Evolutionary conservation across 2,888 invertebrate genomes (phyloP).

Genomic region (Margaritifera margaritifera): DNA sequence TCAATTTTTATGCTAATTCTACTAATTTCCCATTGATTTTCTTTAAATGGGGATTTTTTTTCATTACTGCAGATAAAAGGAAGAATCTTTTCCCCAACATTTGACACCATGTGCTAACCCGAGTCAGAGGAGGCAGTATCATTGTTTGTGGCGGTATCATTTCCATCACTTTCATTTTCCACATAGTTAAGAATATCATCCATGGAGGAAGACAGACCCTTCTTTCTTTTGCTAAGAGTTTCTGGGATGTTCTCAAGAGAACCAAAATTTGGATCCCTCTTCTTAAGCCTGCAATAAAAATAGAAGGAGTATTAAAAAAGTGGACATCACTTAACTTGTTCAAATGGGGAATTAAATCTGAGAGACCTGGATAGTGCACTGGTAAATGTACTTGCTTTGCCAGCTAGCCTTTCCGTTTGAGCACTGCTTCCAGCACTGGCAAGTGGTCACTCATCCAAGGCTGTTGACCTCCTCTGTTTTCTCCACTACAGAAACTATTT

Average conservation of each 20-base stretch:
- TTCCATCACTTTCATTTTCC: conserved; percentile 18
- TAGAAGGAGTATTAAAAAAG: not conserved
- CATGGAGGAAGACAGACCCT: conserved; percentile 24
- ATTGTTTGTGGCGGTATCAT: conserved; percentile 8
- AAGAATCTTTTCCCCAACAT: no score
- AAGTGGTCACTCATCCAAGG: no score
- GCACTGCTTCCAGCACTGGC: no score
- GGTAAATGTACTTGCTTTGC: not conserved
- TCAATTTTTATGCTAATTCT: no score
- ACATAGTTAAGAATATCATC: conserved; percentile 25
- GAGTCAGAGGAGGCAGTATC: conserved; percentile 28
- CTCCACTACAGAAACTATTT: no score
- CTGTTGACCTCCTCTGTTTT: no score
- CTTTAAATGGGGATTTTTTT: no score
- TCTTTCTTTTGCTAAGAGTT: conserved; percentile 20
- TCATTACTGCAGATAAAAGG: no score
- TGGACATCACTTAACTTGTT: not conserved
- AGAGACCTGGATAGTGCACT: not conserved
- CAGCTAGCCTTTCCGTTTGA: no score
- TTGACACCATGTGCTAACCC: conserved; percentile 2
- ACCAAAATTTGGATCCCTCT: conserved; percentile 26
- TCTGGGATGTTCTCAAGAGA: conserved; percentile 12
- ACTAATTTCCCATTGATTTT: no score
- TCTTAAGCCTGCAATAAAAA: conserved; percentile 31
- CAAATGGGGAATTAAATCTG: not conserved